Evolutionary conservation across 2,113 vertebrate genomes (phyloP).

Genomic region (Saccopteryx bilineata): DNA sequence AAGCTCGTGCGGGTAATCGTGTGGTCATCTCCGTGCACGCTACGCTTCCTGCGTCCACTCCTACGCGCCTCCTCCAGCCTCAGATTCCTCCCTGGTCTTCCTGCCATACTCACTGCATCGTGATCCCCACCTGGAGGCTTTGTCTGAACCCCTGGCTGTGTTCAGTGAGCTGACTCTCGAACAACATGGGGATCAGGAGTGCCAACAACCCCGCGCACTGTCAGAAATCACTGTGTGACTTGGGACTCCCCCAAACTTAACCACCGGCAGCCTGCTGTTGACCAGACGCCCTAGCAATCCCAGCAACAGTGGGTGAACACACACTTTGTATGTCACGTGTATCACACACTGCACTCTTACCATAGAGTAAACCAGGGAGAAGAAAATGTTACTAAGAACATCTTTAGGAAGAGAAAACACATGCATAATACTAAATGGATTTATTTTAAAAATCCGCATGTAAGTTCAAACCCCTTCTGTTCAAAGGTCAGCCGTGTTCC

Average conservation of each 20-base stretch:
- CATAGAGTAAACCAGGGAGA: background rate
- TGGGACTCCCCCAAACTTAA: background rate
- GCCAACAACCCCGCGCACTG: too few relatives aligned
- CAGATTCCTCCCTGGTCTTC: background rate
- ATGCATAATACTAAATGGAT: background rate
- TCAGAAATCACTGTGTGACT: too few relatives aligned
- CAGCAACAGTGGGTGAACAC: too few relatives aligned
- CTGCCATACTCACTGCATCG: accelerated
- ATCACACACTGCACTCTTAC: background rate
- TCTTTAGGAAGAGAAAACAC: too few relatives aligned
- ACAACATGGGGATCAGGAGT: too few relatives aligned
- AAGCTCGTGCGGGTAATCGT: accelerated
- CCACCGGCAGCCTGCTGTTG: too few relatives aligned
- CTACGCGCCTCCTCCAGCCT: background rate
- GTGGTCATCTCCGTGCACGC: accelerated
- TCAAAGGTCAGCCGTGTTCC: too few relatives aligned
- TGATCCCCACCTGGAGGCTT: background rate
- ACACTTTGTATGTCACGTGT: too few relatives aligned
- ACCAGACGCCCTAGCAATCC: too few relatives aligned
- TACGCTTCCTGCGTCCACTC: too few relatives aligned
- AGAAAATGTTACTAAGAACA: too few relatives aligned
- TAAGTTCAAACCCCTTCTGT: background rate
- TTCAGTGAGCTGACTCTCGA: too few relatives aligned
- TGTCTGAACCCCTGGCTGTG: background rate
- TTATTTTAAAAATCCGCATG: background rate